Percentiles rank a stretch among this genome's conserved stretches.
phyloP scores from a whole-genome alignment of 2,113 vertebrate genomes.

The Copsychus sechellarum region DNA sequence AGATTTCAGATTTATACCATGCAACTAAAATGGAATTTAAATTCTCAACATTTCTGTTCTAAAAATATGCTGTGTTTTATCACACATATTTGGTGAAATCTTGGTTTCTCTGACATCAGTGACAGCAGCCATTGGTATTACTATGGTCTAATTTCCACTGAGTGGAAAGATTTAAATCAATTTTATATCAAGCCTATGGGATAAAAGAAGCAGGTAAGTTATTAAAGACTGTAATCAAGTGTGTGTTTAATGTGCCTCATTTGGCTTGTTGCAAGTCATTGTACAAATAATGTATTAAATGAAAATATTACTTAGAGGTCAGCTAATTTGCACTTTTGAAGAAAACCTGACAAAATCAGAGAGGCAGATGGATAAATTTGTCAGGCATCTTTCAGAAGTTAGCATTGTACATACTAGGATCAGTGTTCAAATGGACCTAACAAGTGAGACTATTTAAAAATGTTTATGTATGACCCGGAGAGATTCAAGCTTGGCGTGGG shows the following conservation, averaged over 20 bases:
- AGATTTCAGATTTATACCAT: not conserved
- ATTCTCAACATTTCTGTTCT: not conserved
- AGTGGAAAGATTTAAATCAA: not conserved
- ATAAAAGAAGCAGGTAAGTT: not conserved
- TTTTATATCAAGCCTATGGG: not conserved
- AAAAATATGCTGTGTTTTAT: conserved; percentile 5
- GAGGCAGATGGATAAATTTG: not conserved
- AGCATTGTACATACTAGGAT: not conserved
- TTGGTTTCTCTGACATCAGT: not conserved
- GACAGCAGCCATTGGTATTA: not conserved
- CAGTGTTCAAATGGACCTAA: not conserved
- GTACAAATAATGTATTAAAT: not conserved
- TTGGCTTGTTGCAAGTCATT: not conserved
- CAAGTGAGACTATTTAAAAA: not conserved
- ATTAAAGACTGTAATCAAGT: not conserved
- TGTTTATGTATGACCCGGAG: accelerated
- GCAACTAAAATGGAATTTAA: not conserved
- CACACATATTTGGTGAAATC: not conserved
- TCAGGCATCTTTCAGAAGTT: not conserved
- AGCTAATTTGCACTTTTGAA: not conserved
- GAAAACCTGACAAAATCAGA: not conserved
- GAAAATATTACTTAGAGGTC: not conserved
- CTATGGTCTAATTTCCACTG: not conserved
- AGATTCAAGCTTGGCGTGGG: not conserved
- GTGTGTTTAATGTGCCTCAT: not conserved